Conservation (phyloP, 2,888 invertebrate species). For the Apodemia duryi region DNA sequence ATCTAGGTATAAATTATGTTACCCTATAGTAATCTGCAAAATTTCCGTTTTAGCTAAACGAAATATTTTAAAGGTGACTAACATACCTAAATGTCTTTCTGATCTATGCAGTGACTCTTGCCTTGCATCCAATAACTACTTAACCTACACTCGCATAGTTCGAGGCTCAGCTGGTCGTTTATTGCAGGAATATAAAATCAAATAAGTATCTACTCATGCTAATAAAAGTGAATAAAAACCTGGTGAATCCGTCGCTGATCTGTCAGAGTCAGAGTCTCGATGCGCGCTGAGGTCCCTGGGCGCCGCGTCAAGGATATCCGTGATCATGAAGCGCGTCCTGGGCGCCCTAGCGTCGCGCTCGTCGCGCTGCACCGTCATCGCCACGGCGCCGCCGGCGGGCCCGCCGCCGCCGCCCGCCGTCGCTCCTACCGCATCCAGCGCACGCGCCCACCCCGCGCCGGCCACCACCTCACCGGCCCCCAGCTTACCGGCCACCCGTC, state of each 20-base stretch:
- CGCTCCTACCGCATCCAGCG: constrained; percentile 54
- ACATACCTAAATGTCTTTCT: not conserved
- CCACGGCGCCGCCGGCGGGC: constrained; percentile 71
- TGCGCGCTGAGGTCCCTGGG: constrained; percentile 79
- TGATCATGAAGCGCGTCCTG: constrained; percentile 93
- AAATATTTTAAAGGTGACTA: not conserved
- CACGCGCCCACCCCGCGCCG: constrained; percentile 50
- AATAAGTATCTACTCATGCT: not conserved
- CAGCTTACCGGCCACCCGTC: constrained; percentile 41
- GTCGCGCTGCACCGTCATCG: constrained; percentile 81
- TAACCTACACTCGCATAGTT: too few species aligned
- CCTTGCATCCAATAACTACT: too few species aligned
- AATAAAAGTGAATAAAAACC: constrained; percentile 45
- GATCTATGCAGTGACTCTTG: too few species aligned
- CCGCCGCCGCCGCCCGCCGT: constrained; percentile 42
- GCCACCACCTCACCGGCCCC: constrained; percentile 52
- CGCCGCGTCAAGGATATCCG: constrained; percentile 86
- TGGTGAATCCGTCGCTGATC: constrained; percentile 79
- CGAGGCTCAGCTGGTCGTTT: too few species aligned
- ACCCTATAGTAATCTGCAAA: too few species aligned
- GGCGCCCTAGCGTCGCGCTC: constrained; percentile 87
- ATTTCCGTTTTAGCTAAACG: too few species aligned
- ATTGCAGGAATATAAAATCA: too few species aligned
- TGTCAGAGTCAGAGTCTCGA: constrained; percentile 76
- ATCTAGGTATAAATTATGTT: too few species aligned